A percentile compares a stretch with the other conserved stretches of the same genome.
Evolutionary conservation across 2,797 vertebrate genomes (phyloP).

Genomic region (Salarias fasciatus): DNA sequence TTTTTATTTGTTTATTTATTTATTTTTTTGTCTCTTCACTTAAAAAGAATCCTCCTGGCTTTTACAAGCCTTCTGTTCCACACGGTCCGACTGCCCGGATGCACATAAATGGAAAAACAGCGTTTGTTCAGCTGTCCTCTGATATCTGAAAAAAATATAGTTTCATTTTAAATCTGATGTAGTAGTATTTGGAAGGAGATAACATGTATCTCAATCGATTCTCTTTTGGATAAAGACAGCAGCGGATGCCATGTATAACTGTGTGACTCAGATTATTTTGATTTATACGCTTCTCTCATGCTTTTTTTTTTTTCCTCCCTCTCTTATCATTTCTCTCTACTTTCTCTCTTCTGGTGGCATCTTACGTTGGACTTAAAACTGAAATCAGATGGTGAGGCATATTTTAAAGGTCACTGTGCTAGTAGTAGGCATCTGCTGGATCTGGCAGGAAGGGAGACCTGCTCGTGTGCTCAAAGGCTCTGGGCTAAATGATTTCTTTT

Average conservation of each 20-base stretch:
- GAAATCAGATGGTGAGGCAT: constrained; percentile 75
- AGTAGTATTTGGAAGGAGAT: constrained; percentile 28
- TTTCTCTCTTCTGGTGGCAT: constrained; percentile 17
- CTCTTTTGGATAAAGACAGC: constrained; percentile 9
- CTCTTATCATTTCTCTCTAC: constrained; percentile 16
- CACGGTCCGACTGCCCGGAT: constrained; percentile 35
- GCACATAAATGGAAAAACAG: constrained; percentile 38
- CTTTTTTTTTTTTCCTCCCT: neutral
- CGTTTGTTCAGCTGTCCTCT: constrained; percentile 35
- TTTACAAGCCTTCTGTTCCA: constrained; percentile 50
- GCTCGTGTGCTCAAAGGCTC: constrained; percentile 46
- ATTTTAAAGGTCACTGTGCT: constrained; percentile 79
- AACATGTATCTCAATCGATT: constrained; percentile 33
- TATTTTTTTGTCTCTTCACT: constrained; percentile 19
- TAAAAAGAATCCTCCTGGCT: constrained; percentile 51
- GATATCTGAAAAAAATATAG: constrained; percentile 32
- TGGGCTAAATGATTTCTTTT: constrained; percentile 62
- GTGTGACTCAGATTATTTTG: constrained; percentile 1
- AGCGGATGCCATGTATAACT: neutral
- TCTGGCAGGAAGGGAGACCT: constrained; percentile 57
- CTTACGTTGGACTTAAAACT: constrained; percentile 43
- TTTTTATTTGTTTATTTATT: constrained; percentile 45
- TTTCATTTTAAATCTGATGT: constrained; percentile 25
- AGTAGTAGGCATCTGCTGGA: constrained; percentile 63
- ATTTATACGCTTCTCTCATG: neutral